These are phyloP conservation scores for Apodemus agrarius DNA, from an alignment of 2,797 vertebrate genomes.

Conservation along the genomic window DNA sequence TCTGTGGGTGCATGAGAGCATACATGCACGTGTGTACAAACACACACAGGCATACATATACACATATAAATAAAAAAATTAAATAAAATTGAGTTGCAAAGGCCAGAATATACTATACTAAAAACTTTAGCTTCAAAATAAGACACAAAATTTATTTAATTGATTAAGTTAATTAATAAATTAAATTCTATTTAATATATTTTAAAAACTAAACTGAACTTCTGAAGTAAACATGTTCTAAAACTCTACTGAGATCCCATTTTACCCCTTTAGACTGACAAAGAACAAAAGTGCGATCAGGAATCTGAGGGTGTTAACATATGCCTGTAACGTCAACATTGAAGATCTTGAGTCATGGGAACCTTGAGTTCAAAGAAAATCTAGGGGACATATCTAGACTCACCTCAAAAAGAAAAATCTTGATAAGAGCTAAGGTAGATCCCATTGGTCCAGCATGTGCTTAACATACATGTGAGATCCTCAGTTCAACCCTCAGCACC, in stretches of 20 bases:
- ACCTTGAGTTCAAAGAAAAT: not conserved
- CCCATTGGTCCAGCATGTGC: not conserved
- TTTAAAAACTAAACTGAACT: not conserved
- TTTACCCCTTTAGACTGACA: not conserved
- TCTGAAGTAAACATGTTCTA: conserved; percentile 20
- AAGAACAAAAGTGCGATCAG: conserved; percentile 4
- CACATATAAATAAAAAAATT: not conserved
- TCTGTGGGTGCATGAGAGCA: not conserved
- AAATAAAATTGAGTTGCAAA: not conserved
- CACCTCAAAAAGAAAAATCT: not conserved
- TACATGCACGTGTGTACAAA: not conserved
- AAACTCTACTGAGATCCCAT: not conserved
- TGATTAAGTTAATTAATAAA: not conserved
- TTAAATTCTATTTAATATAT: not conserved
- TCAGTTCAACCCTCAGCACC: not conserved
- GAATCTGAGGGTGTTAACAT: not conserved
- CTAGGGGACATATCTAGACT: not conserved
- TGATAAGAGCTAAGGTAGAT: not conserved
- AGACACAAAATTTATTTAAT: not conserved
- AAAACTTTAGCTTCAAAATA: conserved; percentile 39
- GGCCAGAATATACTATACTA: not conserved
- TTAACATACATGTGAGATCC: not conserved
- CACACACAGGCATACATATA: too few relatives aligned
- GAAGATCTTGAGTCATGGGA: not conserved
- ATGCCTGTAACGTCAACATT: not conserved